A percentile compares a stretch with the other conserved stretches of the same genome.
These are phyloP conservation scores for Dicrostonyx torquatus DNA, from an alignment of 2,797 vertebrate species.

Conservation along the genomic window DNA sequence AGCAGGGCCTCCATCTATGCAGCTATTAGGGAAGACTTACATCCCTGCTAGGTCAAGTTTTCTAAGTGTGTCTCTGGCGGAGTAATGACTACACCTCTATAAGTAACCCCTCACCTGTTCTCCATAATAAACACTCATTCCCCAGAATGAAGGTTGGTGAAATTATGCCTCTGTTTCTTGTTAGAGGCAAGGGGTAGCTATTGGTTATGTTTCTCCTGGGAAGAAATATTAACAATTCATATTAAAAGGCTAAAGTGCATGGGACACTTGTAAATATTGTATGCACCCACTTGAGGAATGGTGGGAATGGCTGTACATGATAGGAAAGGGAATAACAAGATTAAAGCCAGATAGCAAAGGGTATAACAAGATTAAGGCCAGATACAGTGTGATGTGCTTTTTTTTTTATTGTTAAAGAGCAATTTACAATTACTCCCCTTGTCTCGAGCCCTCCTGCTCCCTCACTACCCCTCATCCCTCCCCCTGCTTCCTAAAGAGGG, in stretches of 20 bases:
- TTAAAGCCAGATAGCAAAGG: neutral
- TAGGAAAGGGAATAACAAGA: neutral
- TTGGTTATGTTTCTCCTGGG: neutral
- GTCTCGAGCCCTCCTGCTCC: no score
- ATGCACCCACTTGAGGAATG: neutral
- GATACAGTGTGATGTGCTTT: neutral
- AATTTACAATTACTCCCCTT: no score
- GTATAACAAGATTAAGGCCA: neutral
- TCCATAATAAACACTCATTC: neutral
- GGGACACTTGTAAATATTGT: neutral
- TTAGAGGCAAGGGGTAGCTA: neutral
- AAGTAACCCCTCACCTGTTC: neutral
- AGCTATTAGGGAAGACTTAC: neutral
- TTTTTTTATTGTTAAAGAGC: no score
- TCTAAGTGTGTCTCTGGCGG: neutral
- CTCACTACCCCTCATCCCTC: no score
- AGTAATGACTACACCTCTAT: neutral
- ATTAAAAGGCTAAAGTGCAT: neutral
- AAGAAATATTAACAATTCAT: neutral
- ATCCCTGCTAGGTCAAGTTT: neutral
- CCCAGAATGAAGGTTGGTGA: neutral
- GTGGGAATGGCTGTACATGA: neutral
- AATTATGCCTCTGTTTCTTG: neutral
- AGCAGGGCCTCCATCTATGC: neutral
- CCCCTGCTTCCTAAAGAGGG: no score